A percentile compares a stretch with the other conserved stretches of the same genome.
Evolutionary conservation across 1,140 invertebrate species (phyloP).

Genomic region (Linepithema humile): DNA sequence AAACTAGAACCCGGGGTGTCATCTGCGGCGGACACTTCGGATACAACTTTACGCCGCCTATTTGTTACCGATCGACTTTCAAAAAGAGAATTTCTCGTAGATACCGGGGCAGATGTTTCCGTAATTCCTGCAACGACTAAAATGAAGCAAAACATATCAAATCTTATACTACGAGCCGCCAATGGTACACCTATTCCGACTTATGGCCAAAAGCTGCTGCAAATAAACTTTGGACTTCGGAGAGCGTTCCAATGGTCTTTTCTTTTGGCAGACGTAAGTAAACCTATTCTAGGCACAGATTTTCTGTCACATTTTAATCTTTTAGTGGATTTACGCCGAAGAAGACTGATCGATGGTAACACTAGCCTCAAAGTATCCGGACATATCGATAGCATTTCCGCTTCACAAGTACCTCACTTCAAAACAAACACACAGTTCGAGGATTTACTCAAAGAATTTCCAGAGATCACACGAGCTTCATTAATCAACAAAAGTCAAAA

Average conservation of each 20-base stretch:
- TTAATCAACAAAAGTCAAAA: not conserved
- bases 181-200: not conserved
- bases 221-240: not conserved
- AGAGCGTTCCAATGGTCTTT: not conserved
- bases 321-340: not conserved
- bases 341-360: not conserved
- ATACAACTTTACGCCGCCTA: not conserved
- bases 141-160: not conserved
- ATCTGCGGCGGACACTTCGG: not conserved
- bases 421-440: not conserved
- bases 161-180: not conserved
- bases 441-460: not conserved
- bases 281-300: not conserved
- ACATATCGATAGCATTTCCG: not conserved
- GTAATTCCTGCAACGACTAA: not conserved
- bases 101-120: not conserved
- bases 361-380: not conserved
- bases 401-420: not conserved
- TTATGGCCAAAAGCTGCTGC: not conserved
- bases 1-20: not conserved
- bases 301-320: not conserved
- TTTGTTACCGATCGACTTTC: not conserved
- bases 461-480: not conserved
- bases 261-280: not conserved
- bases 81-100: not conserved